Evolutionary conservation across 1,140 invertebrate genomes (phyloP), one percentile per base, ranked within the genome.

Genomic region (Panulirus ornatus): DNA sequence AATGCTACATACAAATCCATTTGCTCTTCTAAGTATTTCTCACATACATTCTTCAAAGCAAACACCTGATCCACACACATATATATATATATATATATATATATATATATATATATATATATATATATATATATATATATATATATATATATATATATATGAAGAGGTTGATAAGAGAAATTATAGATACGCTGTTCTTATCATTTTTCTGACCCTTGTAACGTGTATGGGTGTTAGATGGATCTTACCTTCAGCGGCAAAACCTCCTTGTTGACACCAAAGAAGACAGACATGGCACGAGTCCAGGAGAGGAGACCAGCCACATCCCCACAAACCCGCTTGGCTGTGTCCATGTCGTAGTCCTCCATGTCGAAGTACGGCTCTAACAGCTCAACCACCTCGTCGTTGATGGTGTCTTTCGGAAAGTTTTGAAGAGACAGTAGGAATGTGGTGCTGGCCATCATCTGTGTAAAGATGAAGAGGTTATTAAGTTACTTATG

Each of bases 231-330:
- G n/a, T n/a, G n/a, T n/a, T n/a, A n/a, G n/a, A n/a, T n/a, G n/a
- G n/a, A n/a, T n/a, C 30, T 92, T 91, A 95, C 95, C 93, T 99
- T 99, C 5, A 99, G 94, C 0, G 98, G 98, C 34, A 99, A 94
- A 6, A 99, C 98, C 95, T 99, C 98, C 94, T 98, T 98, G 94
- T 99, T 99, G 9, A 99, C 98, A 76, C 97, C 97, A 93, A 98
- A 98, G 93, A 99, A 99, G 93, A 98, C 97, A 1, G 97, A 96
- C 98, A 99, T 99, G 8, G 98, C 98, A 94, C 98, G 98, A 0
- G 98, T 99, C 98, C 98, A 99, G 0, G 98, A 98, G n/a, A 98
- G 93, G 1, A 99, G 94, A 40, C 98, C 98, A 44, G 98, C 98
- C 0, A 99, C 98, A 93, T 99, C 98, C 84, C 98, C 98, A 93